Base-by-base conservation (phyloP, 2,888 invertebrate species). In the Dione juno region DNA sequence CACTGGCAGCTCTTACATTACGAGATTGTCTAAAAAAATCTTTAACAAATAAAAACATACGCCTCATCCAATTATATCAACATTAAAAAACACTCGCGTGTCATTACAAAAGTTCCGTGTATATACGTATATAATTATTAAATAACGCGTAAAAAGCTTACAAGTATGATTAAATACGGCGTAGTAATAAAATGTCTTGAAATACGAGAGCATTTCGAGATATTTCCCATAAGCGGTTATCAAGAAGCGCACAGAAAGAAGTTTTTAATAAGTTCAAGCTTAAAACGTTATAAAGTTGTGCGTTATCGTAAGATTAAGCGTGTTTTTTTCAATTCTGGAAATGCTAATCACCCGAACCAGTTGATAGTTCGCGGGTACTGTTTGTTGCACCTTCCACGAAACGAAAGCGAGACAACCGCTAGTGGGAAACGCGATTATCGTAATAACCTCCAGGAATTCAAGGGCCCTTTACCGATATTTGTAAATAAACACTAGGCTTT, bases 381-480 rank as follows among this genome's bases (percentile, higher is more conserved):
- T 82, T 80, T 82, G 79, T 79, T 82, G 84, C 84, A 80, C 84
- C 88, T 92, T 92, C 92, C 82, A 76, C 83, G 92, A 92, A 92
- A 88, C 89, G 90, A 91, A 89, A 90, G 89, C 89, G 86, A 89
- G 88, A 88, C 87, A 88, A 86, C 80, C 82, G 79, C 86, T 89
- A 87, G 89, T 88, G 84, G 87, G 90, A 91, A 92, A 88, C 83
- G 85, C 86, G 88, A 92, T 92, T 91, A 92, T 86, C 85, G 88
- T 91, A 91, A 92, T 88, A 89, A 89, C 86, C 88, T 89, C 88
- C 87, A 84, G 87, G 88, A 88, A 90, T 83, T 83, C 80, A 81
- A 74, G 82, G 73, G 83, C 82, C 84, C 84, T 87, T 87, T 61
- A 85, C 87, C 86, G 87, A 89, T 87, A 82, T 80, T 84, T 81